phyloP scores from a whole-genome alignment of 2,113 vertebrate genomes.

The Alosa alosa region DNA sequence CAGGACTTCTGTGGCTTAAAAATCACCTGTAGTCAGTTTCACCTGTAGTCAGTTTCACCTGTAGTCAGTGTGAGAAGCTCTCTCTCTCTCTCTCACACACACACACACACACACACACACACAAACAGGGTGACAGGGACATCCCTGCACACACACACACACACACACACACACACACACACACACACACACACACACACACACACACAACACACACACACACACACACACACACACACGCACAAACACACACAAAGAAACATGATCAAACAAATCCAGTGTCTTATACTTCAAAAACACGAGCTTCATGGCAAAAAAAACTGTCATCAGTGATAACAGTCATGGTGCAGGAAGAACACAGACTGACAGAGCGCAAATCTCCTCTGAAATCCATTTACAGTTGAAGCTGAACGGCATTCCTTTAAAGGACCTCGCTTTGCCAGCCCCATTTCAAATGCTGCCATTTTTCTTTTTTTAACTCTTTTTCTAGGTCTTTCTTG shows the following conservation, averaged over 20 bases:
- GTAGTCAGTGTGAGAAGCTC: conserved; percentile 42
- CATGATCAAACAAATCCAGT: conserved; percentile 56
- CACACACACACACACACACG: neutral
- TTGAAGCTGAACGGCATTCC: conserved; percentile 8
- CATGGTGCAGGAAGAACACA: conserved; percentile 39
- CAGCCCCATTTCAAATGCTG: neutral
- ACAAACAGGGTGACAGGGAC: neutral
- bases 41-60: conserved; percentile 38
- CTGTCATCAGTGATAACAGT: conserved; percentile 50
- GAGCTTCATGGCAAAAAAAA: conserved; percentile 37
- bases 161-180: neutral
- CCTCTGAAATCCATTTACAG: conserved; percentile 42
- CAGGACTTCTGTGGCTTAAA: conserved; percentile 26
- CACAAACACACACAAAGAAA: conserved; percentile 28
- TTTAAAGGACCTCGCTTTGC: conserved; percentile 44
- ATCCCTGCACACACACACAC: neutral
- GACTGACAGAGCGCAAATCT: conserved; percentile 43
- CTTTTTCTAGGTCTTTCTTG: conserved; percentile 21
- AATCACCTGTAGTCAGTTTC: conserved; percentile 43
- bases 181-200: neutral
- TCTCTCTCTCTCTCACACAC: neutral
- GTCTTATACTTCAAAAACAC: conserved; percentile 48
- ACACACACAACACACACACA: conserved; percentile 22
- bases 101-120: neutral
- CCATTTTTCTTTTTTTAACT: neutral